A percentile compares a stretch with the other conserved stretches of the same genome.
Conservation (phyloP, 2,113 vertebrate species). For the Etheostoma spectabile region DNA sequence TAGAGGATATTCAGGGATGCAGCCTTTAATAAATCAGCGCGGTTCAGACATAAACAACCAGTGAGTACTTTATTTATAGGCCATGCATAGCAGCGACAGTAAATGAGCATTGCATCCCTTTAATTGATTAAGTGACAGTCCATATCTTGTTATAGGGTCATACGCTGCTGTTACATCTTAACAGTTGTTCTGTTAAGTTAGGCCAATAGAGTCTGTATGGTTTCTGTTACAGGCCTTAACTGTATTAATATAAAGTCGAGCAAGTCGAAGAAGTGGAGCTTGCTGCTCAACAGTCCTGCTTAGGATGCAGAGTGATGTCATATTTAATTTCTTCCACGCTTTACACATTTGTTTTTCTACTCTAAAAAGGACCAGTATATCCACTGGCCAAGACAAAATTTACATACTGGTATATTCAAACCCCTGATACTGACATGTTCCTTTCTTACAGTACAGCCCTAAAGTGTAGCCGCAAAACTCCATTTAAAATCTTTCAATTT, state of each 20-base stretch:
- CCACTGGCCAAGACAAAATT: neutral
- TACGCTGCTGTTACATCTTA: neutral
- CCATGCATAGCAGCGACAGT: slow-evolving; percentile 12
- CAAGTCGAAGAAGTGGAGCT: slow-evolving; percentile 21
- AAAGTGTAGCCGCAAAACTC: neutral
- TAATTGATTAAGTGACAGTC: neutral
- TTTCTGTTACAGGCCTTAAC: slow-evolving; percentile 25
- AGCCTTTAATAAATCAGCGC: slow-evolving; percentile 50
- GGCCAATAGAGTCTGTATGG: neutral
- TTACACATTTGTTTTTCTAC: neutral
- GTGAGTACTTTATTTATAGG: slow-evolving; percentile 63
- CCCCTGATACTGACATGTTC: neutral
- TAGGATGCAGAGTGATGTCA: slow-evolving; percentile 49
- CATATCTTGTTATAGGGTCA: neutral
- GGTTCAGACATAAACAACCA: slow-evolving; percentile 32
- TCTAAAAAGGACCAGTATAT: neutral
- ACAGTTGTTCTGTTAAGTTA: slow-evolving; percentile 10
- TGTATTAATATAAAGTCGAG: slow-evolving; percentile 18
- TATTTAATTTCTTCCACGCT: slow-evolving; percentile 16
- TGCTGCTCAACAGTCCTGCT: slow-evolving; percentile 24
- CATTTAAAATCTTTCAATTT: neutral
- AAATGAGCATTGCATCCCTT: slow-evolving; percentile 27
- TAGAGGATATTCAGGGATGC: slow-evolving; percentile 23
- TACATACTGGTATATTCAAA: neutral
- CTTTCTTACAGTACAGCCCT: neutral